phyloP scores from a whole-genome alignment of 37 sponge, comb jelly and placozoan genomes.

The Bolinopsis microptera region DNA sequence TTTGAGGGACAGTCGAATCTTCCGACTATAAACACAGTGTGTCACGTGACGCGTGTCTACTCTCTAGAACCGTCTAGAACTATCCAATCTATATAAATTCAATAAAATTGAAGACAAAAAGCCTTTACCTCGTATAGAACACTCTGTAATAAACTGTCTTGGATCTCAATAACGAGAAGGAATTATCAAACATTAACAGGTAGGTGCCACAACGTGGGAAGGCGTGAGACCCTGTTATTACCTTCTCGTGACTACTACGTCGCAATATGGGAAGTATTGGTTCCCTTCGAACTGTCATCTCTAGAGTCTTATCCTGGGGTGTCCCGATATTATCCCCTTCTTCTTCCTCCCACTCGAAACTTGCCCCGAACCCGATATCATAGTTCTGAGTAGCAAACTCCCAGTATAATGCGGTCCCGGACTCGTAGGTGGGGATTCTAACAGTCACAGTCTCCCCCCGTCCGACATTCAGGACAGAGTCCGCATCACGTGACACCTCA shows the following conservation, averaged over 20 bases:
- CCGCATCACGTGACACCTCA: conserved; percentile 54
- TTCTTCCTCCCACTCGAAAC: conserved; percentile 69
- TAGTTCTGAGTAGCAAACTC: conserved; percentile 86
- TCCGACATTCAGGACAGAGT: conserved; percentile 63
- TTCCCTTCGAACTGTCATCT: neutral
- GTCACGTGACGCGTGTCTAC: too few species aligned
- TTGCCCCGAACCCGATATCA: conserved; percentile 87
- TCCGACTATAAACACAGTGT: too few species aligned
- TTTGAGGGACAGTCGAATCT: too few species aligned
- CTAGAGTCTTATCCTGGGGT: neutral
- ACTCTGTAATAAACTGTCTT: conserved; percentile 88
- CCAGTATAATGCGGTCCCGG: conserved; percentile 82
- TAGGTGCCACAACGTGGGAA: conserved; percentile 78
- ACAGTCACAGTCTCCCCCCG: conserved; percentile 79
- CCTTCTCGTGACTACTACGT: conserved; percentile 77
- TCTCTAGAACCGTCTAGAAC: too few species aligned
- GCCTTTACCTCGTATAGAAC: conserved; percentile 71
- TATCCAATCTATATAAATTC: too few species aligned
- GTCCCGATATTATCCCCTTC: neutral
- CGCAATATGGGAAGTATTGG: conserved; percentile 73
- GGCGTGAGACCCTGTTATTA: conserved; percentile 82
- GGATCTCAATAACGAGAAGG: conserved; percentile 74
- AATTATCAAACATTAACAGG: conserved; percentile 85
- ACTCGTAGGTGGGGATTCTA: conserved; percentile 76
- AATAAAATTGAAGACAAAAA: too few species aligned